Evolutionary conservation across 2,113 vertebrate species (phyloP), one percentile per base, ranked within the genome.

Genomic region (Coryphaenoides rupestris): DNA sequence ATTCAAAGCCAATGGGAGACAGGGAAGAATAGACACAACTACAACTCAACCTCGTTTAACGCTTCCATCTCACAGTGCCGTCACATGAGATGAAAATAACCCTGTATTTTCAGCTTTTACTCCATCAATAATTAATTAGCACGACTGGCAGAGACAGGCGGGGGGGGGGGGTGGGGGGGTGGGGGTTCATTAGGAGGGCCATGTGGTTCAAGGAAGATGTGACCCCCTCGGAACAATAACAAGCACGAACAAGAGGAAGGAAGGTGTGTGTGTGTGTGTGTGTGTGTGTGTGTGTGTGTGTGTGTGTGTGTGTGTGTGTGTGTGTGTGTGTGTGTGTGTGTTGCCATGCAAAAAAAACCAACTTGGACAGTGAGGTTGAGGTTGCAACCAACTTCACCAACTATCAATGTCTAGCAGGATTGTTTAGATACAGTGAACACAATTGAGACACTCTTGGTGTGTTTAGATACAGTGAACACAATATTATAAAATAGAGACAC

Each of bases 141-240:
- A 54, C n/a, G 3, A 10, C 52, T 19, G n/a, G 24, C 6, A 26
- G 24, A 6, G 24, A 26, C n/a, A 19, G 24, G 5, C 17, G 15
- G 14, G 15, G 21, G 54, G 21, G 19, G 12, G 3, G 17, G 61
- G 23, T 40, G 9, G 46, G 24, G 26, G 21, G 21, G 17, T 53
- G 55, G 65, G 4, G 45, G 12, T 45, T 28, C 28, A 22, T 26
- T 53, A 17, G 58, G 61, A 45, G 62, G 46, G 21, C 19, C n/a
- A 19, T 73, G 62, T 65, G 66, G 71, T 60, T 68, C 60, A 61
- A 45, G 19, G 47, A n/a, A 10, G 45, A 40, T 40, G 55, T 53
- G 61, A 21, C 60, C 64, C 64, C 60, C 66, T 66, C 16, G 53
- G 55, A 83, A 79, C 72, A 78, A 76, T 68, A 55, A 55, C 62